phyloP scores from a whole-genome alignment of 2,797 vertebrate genomes.

The Chiloscyllium punctatum region DNA sequence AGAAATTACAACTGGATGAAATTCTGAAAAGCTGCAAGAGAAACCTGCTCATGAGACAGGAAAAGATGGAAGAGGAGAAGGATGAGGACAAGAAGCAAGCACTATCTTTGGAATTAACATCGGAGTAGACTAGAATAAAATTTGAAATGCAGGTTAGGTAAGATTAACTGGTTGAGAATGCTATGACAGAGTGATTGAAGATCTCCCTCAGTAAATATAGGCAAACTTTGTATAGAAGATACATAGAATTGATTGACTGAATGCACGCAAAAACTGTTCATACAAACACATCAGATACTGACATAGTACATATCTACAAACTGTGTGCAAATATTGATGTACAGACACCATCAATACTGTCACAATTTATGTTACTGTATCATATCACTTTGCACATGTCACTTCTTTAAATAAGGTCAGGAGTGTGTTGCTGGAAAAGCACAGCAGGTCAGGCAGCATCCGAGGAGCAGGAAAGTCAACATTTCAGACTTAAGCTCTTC shows the following conservation, averaged over 20 bases:
- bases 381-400: neutral
- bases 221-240: neutral
- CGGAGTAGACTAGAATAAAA: neutral
- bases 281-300: neutral
- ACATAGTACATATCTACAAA: neutral
- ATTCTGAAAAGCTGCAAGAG: conserved; percentile 53
- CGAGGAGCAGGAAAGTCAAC: no score
- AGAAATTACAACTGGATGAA: conserved; percentile 49
- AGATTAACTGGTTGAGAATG: neutral
- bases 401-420: neutral
- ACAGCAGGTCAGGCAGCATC: no score
- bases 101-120: neutral
- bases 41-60: conserved; percentile 44
- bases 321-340: neutral
- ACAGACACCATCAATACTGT: neutral
- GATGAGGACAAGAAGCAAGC: neutral
- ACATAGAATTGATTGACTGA: neutral
- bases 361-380: neutral
- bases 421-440: no score
- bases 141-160: neutral
- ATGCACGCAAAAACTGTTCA: neutral
- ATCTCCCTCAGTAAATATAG: neutral
- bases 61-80: neutral
- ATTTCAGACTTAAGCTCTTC: no score
- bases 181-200: no score